Conservation (phyloP, 2,888 invertebrate genomes). For the Drosophila phalerata region DNA sequence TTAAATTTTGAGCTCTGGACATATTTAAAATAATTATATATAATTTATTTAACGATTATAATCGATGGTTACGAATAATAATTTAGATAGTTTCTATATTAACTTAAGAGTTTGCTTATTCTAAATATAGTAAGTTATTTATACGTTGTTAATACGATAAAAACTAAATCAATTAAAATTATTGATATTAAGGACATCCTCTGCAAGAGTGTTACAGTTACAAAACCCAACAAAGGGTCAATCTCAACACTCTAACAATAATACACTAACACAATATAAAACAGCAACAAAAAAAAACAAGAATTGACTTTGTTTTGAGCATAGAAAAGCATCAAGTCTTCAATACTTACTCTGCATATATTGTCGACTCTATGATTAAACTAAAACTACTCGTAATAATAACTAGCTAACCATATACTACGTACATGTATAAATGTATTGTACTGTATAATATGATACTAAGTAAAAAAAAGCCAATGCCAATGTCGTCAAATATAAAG, state of each 20-base stretch:
- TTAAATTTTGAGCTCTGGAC: too few species aligned
- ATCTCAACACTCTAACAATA: slow-evolving; percentile 34
- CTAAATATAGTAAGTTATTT: too few species aligned
- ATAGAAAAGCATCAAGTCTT: slow-evolving; percentile 44
- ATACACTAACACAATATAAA: slow-evolving; percentile 40
- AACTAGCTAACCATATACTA: slow-evolving; percentile 40
- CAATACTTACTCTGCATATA: slow-evolving; percentile 30
- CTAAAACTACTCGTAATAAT: slow-evolving; percentile 20
- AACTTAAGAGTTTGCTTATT: too few species aligned
- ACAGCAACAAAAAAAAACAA: slow-evolving; percentile 31
- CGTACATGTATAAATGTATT: slow-evolving; percentile 46
- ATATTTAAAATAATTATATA: too few species aligned
- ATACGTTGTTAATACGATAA: too few species aligned
- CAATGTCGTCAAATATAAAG: slow-evolving; percentile 26
- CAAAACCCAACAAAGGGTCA: background rate
- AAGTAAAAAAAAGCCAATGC: slow-evolving; percentile 54
- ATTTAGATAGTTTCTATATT: too few species aligned
- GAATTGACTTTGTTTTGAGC: slow-evolving; percentile 62
- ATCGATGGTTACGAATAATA: too few species aligned
- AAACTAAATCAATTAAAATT: too few species aligned
- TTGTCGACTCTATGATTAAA: slow-evolving; percentile 11
- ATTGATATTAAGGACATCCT: too few species aligned
- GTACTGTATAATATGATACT: slow-evolving; percentile 37
- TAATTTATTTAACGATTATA: too few species aligned
- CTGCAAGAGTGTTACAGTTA: slow-evolving; percentile 14